phyloP scores from a whole-genome alignment of 2,113 vertebrate species.

The Colistium nudipinnis region DNA sequence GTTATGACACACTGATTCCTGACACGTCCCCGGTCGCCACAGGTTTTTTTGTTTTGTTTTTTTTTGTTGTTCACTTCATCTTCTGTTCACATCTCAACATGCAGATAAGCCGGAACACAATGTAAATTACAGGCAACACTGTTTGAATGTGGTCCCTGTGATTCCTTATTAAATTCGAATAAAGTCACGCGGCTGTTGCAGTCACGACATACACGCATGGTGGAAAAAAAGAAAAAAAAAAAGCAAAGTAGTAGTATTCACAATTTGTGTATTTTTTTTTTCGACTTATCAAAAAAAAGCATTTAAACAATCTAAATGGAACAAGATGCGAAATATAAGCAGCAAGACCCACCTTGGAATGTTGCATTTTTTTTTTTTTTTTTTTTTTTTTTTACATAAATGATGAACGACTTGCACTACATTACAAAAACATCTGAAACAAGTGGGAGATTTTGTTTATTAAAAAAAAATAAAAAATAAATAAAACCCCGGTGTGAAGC shows the following conservation, averaged over 20 bases:
- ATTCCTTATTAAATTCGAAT: too few species aligned
- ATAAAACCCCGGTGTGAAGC: constrained; percentile 6
- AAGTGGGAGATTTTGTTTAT: constrained; percentile 44
- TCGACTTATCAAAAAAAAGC: too few species aligned
- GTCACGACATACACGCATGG: too few species aligned
- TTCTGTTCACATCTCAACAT: constrained; percentile 26
- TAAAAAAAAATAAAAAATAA: too few species aligned
- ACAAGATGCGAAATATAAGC: too few species aligned
- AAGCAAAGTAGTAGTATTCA: too few species aligned
- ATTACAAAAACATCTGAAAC: constrained; percentile 32
- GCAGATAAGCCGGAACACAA: constrained; percentile 20
- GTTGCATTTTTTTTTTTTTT: background rate
- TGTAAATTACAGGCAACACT: background rate
- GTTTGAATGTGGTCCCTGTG: too few species aligned
- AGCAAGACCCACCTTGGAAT: background rate
- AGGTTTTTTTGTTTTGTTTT: too few species aligned
- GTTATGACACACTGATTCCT: constrained; percentile 79
- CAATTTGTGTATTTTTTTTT: too few species aligned
- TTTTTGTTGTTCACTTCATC: constrained; percentile 62
- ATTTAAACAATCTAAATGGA: background rate
- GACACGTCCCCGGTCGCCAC: constrained; percentile 61
- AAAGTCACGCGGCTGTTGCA: too few species aligned
- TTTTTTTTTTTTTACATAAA: constrained; percentile 16
- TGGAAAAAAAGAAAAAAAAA: background rate
- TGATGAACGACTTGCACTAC: constrained; percentile 36